Conservation (phyloP, 2,888 invertebrate species). For the Philopedon plagiatum region DNA sequence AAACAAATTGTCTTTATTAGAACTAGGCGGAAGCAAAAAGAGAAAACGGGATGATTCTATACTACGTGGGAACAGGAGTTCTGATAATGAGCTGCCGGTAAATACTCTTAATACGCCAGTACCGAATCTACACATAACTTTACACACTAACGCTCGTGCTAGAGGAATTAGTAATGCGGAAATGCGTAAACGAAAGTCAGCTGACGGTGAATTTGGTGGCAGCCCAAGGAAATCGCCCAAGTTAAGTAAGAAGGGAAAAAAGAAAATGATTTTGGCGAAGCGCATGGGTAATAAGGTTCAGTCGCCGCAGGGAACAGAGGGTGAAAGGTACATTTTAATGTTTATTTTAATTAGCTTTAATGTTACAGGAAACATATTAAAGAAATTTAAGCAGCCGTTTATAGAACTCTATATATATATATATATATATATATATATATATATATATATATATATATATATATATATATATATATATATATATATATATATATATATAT, state of each 20-base stretch:
- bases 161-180: neutral
- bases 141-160: neutral
- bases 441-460: neutral
- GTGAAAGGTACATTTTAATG: slow-evolving; percentile 2
- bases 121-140: slow-evolving; percentile 40
- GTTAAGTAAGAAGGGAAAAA: slow-evolving; percentile 16
- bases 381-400: neutral
- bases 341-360: neutral
- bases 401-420: too few species aligned
- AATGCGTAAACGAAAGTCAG: slow-evolving; percentile 14
- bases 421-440: neutral
- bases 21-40: slow-evolving; percentile 62
- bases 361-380: too few species aligned
- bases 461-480: neutral
- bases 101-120: slow-evolving; percentile 52
- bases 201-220: neutral
- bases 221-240: slow-evolving; percentile 1
- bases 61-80: neutral
- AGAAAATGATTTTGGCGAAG: neutral
- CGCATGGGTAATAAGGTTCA: slow-evolving; percentile 6
- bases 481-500: too few species aligned
- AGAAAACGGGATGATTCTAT: slow-evolving; percentile 56
- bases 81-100: slow-evolving; percentile 18
- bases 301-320: neutral
- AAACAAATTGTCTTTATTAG: slow-evolving; percentile 48